Percentiles rank a stretch among this genome's conserved stretches.
Conservation (phyloP, 2,888 invertebrate species). For the Dioctria rufipes region DNA sequence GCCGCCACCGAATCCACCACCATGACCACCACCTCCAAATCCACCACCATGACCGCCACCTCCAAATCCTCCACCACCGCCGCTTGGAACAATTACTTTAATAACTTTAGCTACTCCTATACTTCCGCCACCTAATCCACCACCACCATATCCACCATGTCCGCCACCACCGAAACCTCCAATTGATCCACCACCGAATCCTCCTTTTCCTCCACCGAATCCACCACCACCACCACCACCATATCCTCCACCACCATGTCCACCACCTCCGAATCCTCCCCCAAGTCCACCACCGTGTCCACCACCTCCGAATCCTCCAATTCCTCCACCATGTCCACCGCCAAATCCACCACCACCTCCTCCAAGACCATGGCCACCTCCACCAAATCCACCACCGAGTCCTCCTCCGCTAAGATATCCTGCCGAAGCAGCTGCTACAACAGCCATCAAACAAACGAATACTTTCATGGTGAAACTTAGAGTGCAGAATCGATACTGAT, state of each 20-base stretch:
- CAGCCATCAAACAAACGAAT: slow-evolving; percentile 20
- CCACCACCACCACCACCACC: slow-evolving; percentile 12
- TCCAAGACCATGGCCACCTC: slow-evolving; percentile 55
- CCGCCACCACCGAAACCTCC: slow-evolving; percentile 23
- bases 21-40: slow-evolving; percentile 50
- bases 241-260: slow-evolving; percentile 39
- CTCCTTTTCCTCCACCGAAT: not conserved
- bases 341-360: slow-evolving; percentile 58
- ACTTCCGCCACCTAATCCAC: slow-evolving; percentile 21
- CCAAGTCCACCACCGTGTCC: slow-evolving; percentile 58
- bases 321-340: slow-evolving; percentile 54
- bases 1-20: slow-evolving; percentile 25
- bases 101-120: slow-evolving; percentile 52
- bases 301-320: slow-evolving; percentile 56
- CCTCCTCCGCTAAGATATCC: slow-evolving; percentile 61
- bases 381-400: slow-evolving; percentile 55
- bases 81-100: slow-evolving; percentile 54
- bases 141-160: not conserved
- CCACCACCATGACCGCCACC: slow-evolving; percentile 1
- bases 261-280: slow-evolving; percentile 55
- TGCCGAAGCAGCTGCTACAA: slow-evolving; percentile 56
- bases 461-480: slow-evolving; percentile 13
- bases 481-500: slow-evolving; percentile 8
- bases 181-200: slow-evolving; percentile 8
- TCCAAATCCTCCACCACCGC: slow-evolving; percentile 12